A percentile compares a stretch with the other conserved stretches of the same genome.
phyloP scores from a whole-genome alignment of 2,797 vertebrate genomes.

The Syngnathus acus region DNA sequence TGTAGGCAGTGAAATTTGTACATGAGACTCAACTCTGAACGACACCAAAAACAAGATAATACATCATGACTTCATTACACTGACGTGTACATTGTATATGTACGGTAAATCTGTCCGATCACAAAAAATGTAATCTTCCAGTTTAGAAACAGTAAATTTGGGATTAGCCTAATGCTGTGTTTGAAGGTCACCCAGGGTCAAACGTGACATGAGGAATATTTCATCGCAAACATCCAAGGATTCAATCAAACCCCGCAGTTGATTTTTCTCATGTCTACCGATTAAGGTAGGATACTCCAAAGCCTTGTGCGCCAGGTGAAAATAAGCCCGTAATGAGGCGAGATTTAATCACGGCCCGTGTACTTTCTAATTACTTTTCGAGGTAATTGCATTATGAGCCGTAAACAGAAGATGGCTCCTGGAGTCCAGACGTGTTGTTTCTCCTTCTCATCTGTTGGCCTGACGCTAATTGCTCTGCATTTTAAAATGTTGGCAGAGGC shows the following conservation, averaged over 20 bases:
- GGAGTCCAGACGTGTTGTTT: constrained; percentile 1
- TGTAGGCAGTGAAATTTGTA: no score
- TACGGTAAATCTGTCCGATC: not conserved
- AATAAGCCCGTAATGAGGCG: not conserved
- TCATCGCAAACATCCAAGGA: not conserved
- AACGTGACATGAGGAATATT: not conserved
- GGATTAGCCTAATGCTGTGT: not conserved
- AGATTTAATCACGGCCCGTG: constrained; percentile 36
- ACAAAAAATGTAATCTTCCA: not conserved
- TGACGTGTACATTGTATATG: not conserved
- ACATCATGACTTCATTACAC: not conserved
- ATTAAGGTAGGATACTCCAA: not conserved
- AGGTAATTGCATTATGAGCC: constrained; percentile 18
- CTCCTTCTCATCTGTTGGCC: constrained; percentile 11
- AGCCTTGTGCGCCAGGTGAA: not conserved
- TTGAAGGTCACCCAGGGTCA: not conserved
- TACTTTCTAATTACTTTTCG: constrained; percentile 35
- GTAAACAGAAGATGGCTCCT: constrained; percentile 1
- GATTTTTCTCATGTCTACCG: not conserved
- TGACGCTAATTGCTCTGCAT: not conserved
- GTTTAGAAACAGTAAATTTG: not conserved
- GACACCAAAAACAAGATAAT: not conserved
- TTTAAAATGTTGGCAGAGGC: not conserved
- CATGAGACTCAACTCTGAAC: no score
- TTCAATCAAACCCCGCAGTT: not conserved